phyloP scores from a whole-genome alignment of 2,113 vertebrate species.

The human region GRCh38 chr17:33730501-33731000 shows the following conservation, averaged over 20 bases:
- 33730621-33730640: not conserved
- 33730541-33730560: constrained; percentile 15
- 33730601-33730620: not conserved
- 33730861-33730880: not conserved
- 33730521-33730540: constrained; percentile 48
- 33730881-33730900: not conserved
- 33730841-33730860: not conserved
- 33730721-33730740: not conserved
- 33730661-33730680: not conserved
- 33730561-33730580: constrained; percentile 35
- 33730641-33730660: not conserved
- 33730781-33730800: not conserved
- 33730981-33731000: not conserved
- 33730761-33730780: not conserved
- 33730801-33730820: not conserved
- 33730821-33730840: not conserved
- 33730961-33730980: too few relatives aligned
- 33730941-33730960: not conserved
- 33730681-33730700: not conserved
- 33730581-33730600: not conserved
- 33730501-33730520: constrained; percentile 36
- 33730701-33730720: not conserved
- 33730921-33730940: not conserved
- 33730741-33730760: not conserved
- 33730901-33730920: not conserved